phyloP scores from a whole-genome alignment of 2,113 vertebrate species.

The Bubo bubo region DNA sequence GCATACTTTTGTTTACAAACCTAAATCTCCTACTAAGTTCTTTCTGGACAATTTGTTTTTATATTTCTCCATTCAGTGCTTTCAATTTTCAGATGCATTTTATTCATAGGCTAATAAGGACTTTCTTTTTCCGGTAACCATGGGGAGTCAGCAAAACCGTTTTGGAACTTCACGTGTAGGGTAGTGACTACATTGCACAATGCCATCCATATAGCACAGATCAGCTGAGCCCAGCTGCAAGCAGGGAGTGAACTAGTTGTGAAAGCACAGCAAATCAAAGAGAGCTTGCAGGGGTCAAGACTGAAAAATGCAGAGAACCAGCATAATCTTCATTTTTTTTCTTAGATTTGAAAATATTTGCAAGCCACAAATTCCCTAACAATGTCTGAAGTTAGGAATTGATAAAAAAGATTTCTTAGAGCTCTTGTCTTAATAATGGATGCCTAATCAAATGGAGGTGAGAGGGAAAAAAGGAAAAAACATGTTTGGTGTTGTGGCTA shows the following conservation, averaged over 20 bases:
- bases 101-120: constrained; percentile 2
- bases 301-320: not conserved
- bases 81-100: not conserved
- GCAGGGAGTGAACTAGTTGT: not conserved
- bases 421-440: not conserved
- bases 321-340: not conserved
- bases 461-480: too few relatives aligned
- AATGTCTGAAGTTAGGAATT: not conserved
- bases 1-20: constrained; percentile 9
- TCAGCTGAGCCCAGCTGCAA: fast-evolving
- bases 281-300: not conserved
- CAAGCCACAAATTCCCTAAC: not conserved
- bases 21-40: not conserved
- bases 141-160: not conserved
- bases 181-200: not conserved
- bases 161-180: fast-evolving
- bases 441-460: not conserved
- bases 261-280: not conserved
- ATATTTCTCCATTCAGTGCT: not conserved
- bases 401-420: not conserved
- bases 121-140: not conserved
- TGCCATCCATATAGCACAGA: not conserved
- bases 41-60: constrained; percentile 27
- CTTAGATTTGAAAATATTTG: not conserved
- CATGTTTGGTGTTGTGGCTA: not conserved